Evolutionary conservation across 2,113 vertebrate species (phyloP).

Genomic region (Myotis davidii): DNA sequence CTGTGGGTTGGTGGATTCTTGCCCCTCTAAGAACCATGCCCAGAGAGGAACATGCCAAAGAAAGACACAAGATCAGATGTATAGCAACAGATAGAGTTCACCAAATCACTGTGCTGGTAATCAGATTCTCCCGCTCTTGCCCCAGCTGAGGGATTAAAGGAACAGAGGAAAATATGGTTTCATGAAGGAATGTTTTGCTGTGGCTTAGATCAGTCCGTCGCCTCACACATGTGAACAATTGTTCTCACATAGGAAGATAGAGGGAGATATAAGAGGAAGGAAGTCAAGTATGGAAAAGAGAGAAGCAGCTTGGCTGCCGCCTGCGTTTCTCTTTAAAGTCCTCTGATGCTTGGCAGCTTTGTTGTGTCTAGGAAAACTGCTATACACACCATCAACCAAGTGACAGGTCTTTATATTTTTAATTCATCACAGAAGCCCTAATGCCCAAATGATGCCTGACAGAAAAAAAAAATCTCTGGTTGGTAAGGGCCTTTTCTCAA

Average conservation of each 20-base stretch:
- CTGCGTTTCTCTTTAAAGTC: slow-evolving; percentile 55
- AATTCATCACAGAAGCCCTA: slow-evolving; percentile 69
- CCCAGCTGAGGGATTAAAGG: background rate
- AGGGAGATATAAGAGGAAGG: slow-evolving; percentile 28
- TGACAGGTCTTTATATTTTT: slow-evolving; percentile 77
- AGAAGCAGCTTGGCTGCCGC: slow-evolving; percentile 34
- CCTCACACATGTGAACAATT: background rate
- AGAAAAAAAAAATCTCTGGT: slow-evolving; percentile 69
- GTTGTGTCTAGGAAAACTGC: slow-evolving; percentile 62
- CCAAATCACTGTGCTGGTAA: background rate
- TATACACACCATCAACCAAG: slow-evolving; percentile 70
- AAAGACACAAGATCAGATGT: slow-evolving; percentile 22
- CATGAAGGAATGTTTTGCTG: slow-evolving; percentile 29
- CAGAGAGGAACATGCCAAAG: background rate
- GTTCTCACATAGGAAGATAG: background rate
- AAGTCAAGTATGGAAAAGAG: slow-evolving; percentile 43
- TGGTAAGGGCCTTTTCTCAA: slow-evolving; percentile 52
- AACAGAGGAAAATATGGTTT: background rate
- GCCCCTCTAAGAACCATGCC: background rate
- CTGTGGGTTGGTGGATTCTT: background rate
- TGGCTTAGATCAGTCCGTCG: background rate
- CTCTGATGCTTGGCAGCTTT: slow-evolving; percentile 52
- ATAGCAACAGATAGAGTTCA: background rate
- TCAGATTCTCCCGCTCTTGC: background rate
- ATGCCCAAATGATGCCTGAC: slow-evolving; percentile 68